phyloP scores from a whole-genome alignment of 2,113 vertebrate species.

The Cyanistes caeruleus region DNA sequence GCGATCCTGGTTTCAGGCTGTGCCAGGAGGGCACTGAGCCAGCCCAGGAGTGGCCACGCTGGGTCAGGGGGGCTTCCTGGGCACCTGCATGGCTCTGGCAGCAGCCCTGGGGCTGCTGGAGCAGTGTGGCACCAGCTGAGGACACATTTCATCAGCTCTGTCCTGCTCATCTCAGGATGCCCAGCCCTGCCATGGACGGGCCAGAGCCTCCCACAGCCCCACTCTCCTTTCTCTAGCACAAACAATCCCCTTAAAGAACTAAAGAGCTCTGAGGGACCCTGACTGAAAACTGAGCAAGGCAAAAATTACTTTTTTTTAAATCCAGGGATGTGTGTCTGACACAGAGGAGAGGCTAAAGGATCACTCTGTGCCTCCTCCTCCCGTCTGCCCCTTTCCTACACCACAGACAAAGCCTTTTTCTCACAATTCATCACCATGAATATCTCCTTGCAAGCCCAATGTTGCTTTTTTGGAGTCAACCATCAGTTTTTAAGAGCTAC shows the following conservation, averaged over 20 bases:
- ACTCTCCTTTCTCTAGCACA: background rate
- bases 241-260: background rate
- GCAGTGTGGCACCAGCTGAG: background rate
- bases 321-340: background rate
- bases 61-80: background rate
- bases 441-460: background rate
- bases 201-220: accelerated
- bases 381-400: background rate
- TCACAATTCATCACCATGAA: background rate
- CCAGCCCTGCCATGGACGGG: accelerated
- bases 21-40: background rate
- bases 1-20: accelerated
- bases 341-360: background rate
- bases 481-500: background rate
- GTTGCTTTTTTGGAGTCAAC: background rate
- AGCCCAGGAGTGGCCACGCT: background rate
- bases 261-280: background rate
- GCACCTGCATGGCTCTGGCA: background rate
- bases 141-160: accelerated
- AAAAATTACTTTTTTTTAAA: background rate
- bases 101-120: accelerated
- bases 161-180: background rate
- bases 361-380: accelerated
- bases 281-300: background rate
- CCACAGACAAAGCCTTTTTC: background rate